phyloP scores from a whole-genome alignment of 2,888 invertebrate species.

The Philonicus albiceps region DNA sequence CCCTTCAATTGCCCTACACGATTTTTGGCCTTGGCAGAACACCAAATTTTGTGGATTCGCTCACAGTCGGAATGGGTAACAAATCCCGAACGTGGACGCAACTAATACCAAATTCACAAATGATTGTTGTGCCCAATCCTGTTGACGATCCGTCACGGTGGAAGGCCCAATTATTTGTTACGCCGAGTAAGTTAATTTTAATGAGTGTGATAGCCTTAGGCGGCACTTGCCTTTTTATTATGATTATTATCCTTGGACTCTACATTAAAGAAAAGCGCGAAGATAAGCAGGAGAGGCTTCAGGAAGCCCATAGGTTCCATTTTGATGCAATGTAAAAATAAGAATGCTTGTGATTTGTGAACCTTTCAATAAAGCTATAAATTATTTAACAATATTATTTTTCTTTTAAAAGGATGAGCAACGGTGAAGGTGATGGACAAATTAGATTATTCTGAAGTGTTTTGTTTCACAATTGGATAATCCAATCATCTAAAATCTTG shows the following conservation, averaged over 20 bases:
- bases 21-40: constrained; percentile 97
- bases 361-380: not conserved
- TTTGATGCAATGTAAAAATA: constrained; percentile 82
- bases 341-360: constrained; percentile 7
- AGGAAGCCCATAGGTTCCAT: constrained; percentile 84
- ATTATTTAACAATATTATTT: constrained; percentile 18
- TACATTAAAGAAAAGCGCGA: constrained; percentile 90
- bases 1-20: constrained; percentile 93
- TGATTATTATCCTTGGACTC: constrained; percentile 82
- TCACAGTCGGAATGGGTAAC: constrained; percentile 81
- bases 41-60: constrained; percentile 94
- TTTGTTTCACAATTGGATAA: no score
- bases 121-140: constrained; percentile 92
- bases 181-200: constrained; percentile 92
- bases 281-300: constrained; percentile 79
- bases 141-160: constrained; percentile 78
- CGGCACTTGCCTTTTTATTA: constrained; percentile 85
- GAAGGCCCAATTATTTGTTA: constrained; percentile 92
- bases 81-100: constrained; percentile 82
- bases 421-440: no score
- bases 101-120: constrained; percentile 97
- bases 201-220: constrained; percentile 89
- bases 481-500: no score
- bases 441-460: no score
- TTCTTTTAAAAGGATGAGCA: not conserved